These are phyloP conservation scores for Corynorhinus townsendii DNA, from an alignment of 2,113 vertebrate genomes.

Conservation along the genomic window DNA sequence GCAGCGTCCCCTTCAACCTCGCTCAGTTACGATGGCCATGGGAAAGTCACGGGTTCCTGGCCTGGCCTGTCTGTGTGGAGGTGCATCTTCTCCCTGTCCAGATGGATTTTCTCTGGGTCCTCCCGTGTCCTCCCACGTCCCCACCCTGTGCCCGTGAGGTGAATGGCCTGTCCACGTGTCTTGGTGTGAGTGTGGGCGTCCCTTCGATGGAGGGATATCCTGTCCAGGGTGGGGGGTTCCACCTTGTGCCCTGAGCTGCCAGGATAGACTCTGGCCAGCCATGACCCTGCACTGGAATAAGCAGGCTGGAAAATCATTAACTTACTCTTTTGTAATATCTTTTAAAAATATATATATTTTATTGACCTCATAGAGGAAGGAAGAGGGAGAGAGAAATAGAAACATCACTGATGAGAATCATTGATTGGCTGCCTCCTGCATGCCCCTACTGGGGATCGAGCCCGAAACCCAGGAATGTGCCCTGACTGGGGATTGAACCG, in stretches of 20 bases:
- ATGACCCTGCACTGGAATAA: background rate
- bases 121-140: background rate
- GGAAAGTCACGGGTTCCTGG: too few species aligned
- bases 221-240: background rate
- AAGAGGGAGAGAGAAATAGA: too few species aligned
- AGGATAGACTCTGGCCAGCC: background rate
- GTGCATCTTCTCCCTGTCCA: background rate
- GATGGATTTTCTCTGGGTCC: background rate
- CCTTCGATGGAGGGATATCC: background rate
- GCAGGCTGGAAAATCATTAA: background rate
- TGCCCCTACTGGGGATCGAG: too few species aligned
- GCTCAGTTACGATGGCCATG: background rate
- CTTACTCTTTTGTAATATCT: too few species aligned
- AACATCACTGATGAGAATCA: too few species aligned
- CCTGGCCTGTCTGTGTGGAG: background rate
- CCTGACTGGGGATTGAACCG: too few species aligned
- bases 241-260: background rate
- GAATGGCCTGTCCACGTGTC: background rate
- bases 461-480: too few species aligned
- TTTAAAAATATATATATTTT: too few species aligned
- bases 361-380: too few species aligned
- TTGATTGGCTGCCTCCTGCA: too few species aligned
- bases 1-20: fast-evolving
- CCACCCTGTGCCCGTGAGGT: background rate
- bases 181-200: background rate